Percentiles rank a stretch among this genome's conserved stretches.
Conservation (phyloP, 2,797 vertebrate genomes). For the Trematomus bernacchii region DNA sequence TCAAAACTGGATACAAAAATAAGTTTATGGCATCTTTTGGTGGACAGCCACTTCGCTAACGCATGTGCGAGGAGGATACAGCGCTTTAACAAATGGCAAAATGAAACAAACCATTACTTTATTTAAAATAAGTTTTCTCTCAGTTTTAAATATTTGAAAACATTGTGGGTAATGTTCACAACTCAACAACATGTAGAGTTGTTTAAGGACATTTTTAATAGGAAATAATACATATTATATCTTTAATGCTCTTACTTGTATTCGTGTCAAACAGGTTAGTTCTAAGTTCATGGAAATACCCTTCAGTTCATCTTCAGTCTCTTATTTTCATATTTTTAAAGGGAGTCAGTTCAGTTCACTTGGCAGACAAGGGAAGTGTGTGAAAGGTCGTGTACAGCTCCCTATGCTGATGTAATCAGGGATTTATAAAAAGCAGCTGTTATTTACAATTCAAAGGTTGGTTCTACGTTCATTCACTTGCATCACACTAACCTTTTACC, state of each 20-base stretch:
- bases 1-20: no score
- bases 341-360: background rate
- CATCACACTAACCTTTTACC: slow-evolving; percentile 75
- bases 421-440: slow-evolving; percentile 59
- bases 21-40: no score
- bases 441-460: slow-evolving; percentile 60
- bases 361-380: slow-evolving; percentile 57
- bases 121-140: no score
- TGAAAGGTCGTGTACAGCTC: slow-evolving; percentile 53
- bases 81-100: no score
- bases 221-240: background rate
- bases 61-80: no score
- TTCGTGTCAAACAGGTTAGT: background rate
- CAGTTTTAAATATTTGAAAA: no score
- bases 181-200: no score
- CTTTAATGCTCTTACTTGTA: background rate
- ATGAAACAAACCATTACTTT: no score
- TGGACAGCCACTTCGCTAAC: no score
- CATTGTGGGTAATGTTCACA: no score
- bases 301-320: background rate
- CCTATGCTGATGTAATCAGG: slow-evolving; percentile 47
- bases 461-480: slow-evolving; percentile 46
- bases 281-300: background rate
- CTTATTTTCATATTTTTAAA: background rate
- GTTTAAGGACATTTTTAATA: no score